Base-by-base conservation (phyloP, 2,888 invertebrate species). In the Branchipolynoe longqiensis region DNA sequence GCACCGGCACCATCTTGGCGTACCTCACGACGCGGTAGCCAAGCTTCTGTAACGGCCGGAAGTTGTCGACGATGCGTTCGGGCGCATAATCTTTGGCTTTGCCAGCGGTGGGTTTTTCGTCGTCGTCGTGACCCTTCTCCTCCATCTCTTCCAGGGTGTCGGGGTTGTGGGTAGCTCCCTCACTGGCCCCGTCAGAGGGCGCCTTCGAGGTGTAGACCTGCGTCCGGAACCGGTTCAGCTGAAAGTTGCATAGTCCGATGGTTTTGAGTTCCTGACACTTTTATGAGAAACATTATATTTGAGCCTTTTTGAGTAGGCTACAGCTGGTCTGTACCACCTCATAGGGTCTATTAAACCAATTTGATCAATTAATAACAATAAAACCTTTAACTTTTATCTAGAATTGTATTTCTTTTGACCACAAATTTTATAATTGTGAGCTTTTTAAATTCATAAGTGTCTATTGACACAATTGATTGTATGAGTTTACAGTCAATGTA, bases 11-110 rank as follows among this genome's bases (percentile, higher is more conserved):
- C 6, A 78, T 78, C 41, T 78, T 78, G 28, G 48, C 78, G 18
- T 78, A 78, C 78, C 48, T 41, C 12, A 78, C 78, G 1, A 78
- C 78, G 6, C 78, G 3, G 25, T 6, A 8, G 28, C 25, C 18
- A 1, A 78, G 0, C 28, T 41, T 22, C 78, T 78, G 78, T 28
- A 78, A 1, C 2, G 78, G 78, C 1, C 78, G 12, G 54, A 48
- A 78, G 78, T 78, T 78, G 54, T 78, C 78, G 41, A 78, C 2
- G 69, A 38, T 38, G 38, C 38, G 38, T 25, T 58, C 48, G 18
- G 48, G 8, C 8, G 48, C n/a, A n/a, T n/a, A n/a, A n/a, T n/a
- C n/a, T n/a, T n/a, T n/a, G n/a, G n/a, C n/a, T n/a, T n/a, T n/a
- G n/a, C n/a, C n/a, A n/a, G n/a, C n/a, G n/a, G n/a, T n/a, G n/a